These are phyloP conservation scores for Heliconius eleuchia DNA, from an alignment of 1,140 invertebrate species.

Conservation along the genomic window DNA sequence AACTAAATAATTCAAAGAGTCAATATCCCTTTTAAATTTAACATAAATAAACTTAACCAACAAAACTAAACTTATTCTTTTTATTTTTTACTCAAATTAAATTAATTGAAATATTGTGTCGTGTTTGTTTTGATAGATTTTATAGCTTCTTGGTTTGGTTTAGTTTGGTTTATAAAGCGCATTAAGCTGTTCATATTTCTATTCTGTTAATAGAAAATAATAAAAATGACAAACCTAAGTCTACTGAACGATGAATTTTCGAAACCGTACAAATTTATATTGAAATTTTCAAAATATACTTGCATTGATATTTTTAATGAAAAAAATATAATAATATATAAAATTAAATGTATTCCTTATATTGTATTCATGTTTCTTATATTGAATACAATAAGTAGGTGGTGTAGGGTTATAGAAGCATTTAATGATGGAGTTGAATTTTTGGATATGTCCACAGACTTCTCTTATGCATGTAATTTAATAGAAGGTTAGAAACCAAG, in stretches of 20 bases:
- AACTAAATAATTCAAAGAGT: no score
- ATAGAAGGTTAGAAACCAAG: constrained; percentile 31
- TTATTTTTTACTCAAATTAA: not conserved
- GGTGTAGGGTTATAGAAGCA: constrained; percentile 27
- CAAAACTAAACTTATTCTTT: no score
- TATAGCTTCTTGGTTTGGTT: constrained; percentile 20
- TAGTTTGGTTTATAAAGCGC: constrained; percentile 15
- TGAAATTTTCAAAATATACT: constrained; percentile 34
- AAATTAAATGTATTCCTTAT: constrained; percentile 28
- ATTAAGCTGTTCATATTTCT: not conserved
- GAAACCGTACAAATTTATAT: constrained; percentile 37
- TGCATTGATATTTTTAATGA: constrained; percentile 41
- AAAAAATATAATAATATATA: constrained; percentile 30
- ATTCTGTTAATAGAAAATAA: not conserved
- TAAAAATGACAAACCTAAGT: constrained; percentile 33
- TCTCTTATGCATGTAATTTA: constrained; percentile 37
- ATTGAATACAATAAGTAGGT: constrained; percentile 20
- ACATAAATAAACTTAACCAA: no score
- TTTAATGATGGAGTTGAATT: constrained; percentile 18
- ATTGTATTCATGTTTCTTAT: constrained; percentile 24
- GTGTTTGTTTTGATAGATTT: constrained; percentile 7
- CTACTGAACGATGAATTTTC: constrained; percentile 36
- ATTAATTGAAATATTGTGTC: not conserved
- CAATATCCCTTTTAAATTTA: no score
- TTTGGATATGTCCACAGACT: constrained; percentile 33